These are phyloP conservation scores for Pemphigus obesinymphae DNA, from an alignment of 1,140 invertebrate species.

Conservation along the genomic window DNA sequence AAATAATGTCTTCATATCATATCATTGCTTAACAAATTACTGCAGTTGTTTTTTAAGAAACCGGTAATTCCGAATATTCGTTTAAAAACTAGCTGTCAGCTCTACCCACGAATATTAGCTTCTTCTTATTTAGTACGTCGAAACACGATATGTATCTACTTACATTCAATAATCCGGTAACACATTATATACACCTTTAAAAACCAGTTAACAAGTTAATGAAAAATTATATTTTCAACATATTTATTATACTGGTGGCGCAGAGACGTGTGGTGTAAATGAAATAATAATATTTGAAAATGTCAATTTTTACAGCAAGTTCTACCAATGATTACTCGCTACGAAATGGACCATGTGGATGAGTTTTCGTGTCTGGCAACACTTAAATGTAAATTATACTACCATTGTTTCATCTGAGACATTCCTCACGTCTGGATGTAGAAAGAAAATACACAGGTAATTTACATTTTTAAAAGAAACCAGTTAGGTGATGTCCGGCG, in stretches of 20 bases:
- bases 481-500: not conserved
- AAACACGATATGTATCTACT: not conserved
- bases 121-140: not conserved
- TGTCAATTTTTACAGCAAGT: not conserved
- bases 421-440: not conserved
- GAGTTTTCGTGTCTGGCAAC: not conserved
- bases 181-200: not conserved
- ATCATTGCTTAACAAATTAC: slow-evolving; percentile 5
- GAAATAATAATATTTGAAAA: not conserved
- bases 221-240: slow-evolving; percentile 1
- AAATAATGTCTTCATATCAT: not conserved
- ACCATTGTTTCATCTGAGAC: not conserved
- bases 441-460: too few relatives aligned
- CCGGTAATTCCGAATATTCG: slow-evolving; percentile 11
- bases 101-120: slow-evolving; percentile 15
- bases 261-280: not conserved
- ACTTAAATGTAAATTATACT: not conserved
- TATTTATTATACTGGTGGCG: not conserved
- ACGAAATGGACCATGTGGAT: not conserved
- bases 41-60: not conserved
- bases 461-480: not conserved
- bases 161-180: slow-evolving; percentile 10
- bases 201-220: slow-evolving; percentile 13
- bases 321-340: not conserved
- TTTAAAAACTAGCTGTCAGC: not conserved